Percentiles rank a stretch among this genome's conserved stretches.
Evolutionary conservation across 2,888 invertebrate species (phyloP).

Genomic region (Itoplectis maculator): DNA sequence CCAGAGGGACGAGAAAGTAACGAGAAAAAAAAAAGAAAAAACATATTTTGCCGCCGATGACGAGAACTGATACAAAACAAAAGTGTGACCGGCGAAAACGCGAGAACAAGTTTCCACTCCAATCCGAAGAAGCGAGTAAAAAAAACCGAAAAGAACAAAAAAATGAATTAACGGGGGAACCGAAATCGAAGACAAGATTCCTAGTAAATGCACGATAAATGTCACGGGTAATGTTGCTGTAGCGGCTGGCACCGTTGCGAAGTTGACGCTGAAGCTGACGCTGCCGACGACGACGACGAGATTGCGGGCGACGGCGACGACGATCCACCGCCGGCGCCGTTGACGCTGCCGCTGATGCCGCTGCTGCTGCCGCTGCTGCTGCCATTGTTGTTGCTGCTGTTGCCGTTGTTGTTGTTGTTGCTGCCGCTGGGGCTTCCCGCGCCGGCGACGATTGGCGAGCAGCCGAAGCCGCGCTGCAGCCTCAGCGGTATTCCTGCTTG

Average conservation of each 20-base stretch:
- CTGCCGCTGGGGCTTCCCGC: constrained; percentile 45
- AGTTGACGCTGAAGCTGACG: too few species aligned
- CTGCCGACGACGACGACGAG: constrained; percentile 45
- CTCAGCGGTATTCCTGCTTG: constrained; percentile 84
- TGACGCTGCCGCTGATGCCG: constrained; percentile 18
- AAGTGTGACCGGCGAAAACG: constrained; percentile 42
- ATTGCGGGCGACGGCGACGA: constrained; percentile 17
- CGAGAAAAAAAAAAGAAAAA: constrained; percentile 28
- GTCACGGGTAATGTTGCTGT: constrained; percentile 82
- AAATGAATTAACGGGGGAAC: constrained; percentile 25
- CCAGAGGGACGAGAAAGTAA: too few species aligned
- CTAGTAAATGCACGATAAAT: constrained; percentile 76
- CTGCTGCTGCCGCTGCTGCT: constrained; percentile 22
- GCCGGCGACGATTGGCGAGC: constrained; percentile 71
- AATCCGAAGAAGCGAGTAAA: constrained; percentile 70
- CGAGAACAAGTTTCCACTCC: constrained; percentile 57
- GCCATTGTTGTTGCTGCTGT: constrained; percentile 38
- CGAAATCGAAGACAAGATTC: constrained; percentile 58
- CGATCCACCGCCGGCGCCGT: constrained; percentile 45
- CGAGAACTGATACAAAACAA: constrained; percentile 44
- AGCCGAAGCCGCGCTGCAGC: constrained; percentile 82
- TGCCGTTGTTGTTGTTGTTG: constrained; percentile 58
- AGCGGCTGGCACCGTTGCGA: constrained; percentile 69
- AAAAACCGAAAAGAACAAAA: constrained; percentile 68
- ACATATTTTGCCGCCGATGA: background rate